Evolutionary conservation across 2,888 invertebrate genomes (phyloP), one percentile per base, ranked within the genome.

Genomic region (Ichneumoninae sp.): DNA sequence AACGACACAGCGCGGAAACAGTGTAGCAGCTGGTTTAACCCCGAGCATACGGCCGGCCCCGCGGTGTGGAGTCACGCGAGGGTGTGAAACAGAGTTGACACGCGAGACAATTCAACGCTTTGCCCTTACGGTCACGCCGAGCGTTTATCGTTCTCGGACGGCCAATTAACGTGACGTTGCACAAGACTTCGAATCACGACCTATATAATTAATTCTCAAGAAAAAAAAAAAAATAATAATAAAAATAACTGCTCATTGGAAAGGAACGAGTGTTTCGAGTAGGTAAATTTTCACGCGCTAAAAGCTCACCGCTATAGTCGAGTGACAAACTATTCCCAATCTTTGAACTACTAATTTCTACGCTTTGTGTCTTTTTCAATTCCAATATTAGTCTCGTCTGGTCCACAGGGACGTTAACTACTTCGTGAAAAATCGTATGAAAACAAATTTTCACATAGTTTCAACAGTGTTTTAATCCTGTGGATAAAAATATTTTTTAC

Each of bases 1-100:
- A 90, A 89, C 87, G 89, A 85, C 63, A 63, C 26, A 86, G 81
- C 70, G 71, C 74, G 83, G 88, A 78, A 88, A 87, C 88, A 87
- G 87, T 86, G 88, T 83, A 83, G 57, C 50, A 54, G 63, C 52
- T 63, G 44, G 70, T 78, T 63, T 26, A 85, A 66, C 74, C 66
- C 60, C 44, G 74, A 77, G 52, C 83, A 78, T 26, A 80, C 70
- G 80, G 22, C 57, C 57, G 57, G 10, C 26, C 22, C 57, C 65
- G 82, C 77, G 87, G 88, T 89, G 85, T 87, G 85, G 87, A 88
- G 89, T 92, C 92, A 91, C 90, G 92, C 92, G 88, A 92, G 88
- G 88, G 87, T 88, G 86, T 88, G 86, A 88, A 63, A 88, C 88
- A 78, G 76, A 74, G 80, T 85, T 75, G 83, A 80, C 85, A 85